phyloP scores from a whole-genome alignment of 2,797 vertebrate genomes.

The Halcyon leucocephala region DNA sequence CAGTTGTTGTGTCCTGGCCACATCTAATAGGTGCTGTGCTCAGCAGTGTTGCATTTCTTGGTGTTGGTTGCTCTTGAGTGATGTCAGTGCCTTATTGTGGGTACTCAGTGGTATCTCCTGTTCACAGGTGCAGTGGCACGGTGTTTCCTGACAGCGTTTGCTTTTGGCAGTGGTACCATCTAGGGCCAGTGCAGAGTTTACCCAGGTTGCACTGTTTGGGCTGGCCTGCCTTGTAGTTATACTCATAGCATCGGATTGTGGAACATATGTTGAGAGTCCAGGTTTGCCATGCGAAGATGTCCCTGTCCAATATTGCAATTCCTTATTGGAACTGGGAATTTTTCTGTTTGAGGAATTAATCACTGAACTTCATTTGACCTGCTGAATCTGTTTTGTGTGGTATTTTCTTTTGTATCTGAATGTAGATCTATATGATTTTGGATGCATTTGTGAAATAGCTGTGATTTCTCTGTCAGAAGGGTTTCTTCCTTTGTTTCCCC shows the following conservation, averaged over 20 bases:
- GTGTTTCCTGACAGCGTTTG: background rate
- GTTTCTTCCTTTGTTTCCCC: background rate
- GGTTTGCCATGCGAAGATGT: background rate
- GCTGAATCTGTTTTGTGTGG: background rate
- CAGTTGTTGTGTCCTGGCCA: background rate
- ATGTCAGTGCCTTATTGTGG: background rate
- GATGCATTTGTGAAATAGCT: background rate
- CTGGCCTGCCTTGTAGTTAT: background rate
- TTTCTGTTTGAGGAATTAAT: background rate
- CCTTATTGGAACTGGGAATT: background rate
- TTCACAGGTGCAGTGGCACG: background rate
- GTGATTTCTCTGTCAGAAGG: background rate
- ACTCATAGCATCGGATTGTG: fast-evolving
- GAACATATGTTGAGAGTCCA: background rate
- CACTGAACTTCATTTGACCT: background rate
- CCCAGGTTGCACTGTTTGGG: background rate
- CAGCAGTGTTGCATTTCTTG: background rate
- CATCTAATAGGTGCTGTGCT: background rate
- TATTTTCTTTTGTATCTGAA: background rate
- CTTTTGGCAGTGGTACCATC: background rate
- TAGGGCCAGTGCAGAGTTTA: background rate
- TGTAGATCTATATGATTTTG: background rate
- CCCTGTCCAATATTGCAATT: background rate
- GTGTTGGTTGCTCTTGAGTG: background rate
- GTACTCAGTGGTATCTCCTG: background rate